Base-by-base conservation (phyloP, 2,797 vertebrate genomes). In the Loriculus beryllinus region DNA sequence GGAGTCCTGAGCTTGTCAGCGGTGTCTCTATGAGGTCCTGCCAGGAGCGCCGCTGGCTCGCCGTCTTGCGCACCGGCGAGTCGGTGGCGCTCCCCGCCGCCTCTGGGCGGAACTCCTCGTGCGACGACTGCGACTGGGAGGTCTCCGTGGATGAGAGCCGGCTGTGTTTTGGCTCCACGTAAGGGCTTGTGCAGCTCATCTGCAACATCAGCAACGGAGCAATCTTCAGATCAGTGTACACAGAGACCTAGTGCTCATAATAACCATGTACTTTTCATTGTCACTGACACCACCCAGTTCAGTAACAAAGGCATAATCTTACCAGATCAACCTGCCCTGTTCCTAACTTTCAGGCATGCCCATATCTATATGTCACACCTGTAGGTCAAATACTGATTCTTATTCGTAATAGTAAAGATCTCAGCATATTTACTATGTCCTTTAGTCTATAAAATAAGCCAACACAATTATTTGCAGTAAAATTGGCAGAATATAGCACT, bases 21-120 rank as follows among this genome's bases (percentile, higher is more conserved):
- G 99, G 99, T 0, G 99, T 99, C 97, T 99, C 99, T 31, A 99
- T 99, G 97, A 99, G 98, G 98, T 99, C 99, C 98, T 99, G 99
- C 99, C 99, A 99, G 42, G 99, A 99, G 40, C 99, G 98, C 80
- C 99, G 98, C 97, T 99, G 99, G 92, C 99, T 99, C 2, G 99
- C 98, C 0, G 99, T 99, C 85, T 99, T 99, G 51, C 99, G 98
- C 16, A 99, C 98, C 0, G 99, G 99, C 3, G 99, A 99, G 71
- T 99, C 98, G 0, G 98, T 98, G 86, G 98, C 95, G n/a, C 98
- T 99, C 35, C 98, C 99, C 5, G 97, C 98, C 3, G 96, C 98
- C 97, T 99, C 99, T 3, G 98, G 98, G 6, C 99, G 99, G 92
- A 99, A 99, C 96, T 99, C 99, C 94, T 99, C 99, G 39, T 99